Evolutionary conservation across 2,797 vertebrate genomes (phyloP), one percentile per base, ranked within the genome.

Genomic region (Arvicola amphibius): DNA sequence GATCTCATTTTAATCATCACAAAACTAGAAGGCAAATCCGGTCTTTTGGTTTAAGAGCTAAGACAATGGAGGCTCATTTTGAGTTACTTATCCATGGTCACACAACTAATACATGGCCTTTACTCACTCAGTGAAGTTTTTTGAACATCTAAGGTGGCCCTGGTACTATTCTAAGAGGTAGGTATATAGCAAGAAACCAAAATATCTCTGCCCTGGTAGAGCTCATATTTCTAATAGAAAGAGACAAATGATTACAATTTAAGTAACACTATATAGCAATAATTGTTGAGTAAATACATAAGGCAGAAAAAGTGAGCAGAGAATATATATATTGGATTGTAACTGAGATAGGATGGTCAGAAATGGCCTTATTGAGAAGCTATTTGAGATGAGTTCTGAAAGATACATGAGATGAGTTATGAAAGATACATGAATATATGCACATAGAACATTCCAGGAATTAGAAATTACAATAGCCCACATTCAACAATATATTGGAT

Each of bases 221-320:
- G 3, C n/a, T 94, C 78, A 53, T 2, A 76, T 93, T 92, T 94
- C n/a, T 86, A 90, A 74, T 83, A 43, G 16, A 77, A 76, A 92
- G 40, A 71, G n/a, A 81, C 19, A 94, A 84, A 73, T 48, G 77
- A 69, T 51, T 67, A 27, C 88, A 76, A 86, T 11, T 85, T 29
- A 69, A 76, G 46, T 91, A 34, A 86, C 83, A n/a, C 59, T 91
- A 61, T 83, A 53, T 56, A 76, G 17, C 94, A 61, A 34, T 34
- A 87, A 76, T 17, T 85, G 43, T 37, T 95, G 84, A 92, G 53
- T 40, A 95, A 74, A 96, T 87, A 74, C 63, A 53, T 76, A 91
- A 88, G 92, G 40, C 48, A 92, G 19, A 80, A 40, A 17, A 69
- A 10, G 29, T 32, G 9, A 69, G 43, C 61, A 91, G 48, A 48